Evolutionary conservation across 2,888 invertebrate genomes (phyloP), one percentile per base, ranked within the genome.

Genomic region (Andrena fulva): DNA sequence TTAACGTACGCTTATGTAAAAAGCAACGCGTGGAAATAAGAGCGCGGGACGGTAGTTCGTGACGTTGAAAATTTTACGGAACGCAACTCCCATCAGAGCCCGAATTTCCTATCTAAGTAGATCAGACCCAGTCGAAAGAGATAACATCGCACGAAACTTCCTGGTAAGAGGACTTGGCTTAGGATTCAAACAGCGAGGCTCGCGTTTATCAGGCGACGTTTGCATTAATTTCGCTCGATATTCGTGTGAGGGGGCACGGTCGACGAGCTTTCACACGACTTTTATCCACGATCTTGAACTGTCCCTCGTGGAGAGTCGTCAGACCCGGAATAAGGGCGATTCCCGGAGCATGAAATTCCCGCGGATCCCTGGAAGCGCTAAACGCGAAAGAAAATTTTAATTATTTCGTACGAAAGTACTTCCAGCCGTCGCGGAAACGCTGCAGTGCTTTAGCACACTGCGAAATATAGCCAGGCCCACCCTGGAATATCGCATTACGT

Each of bases 81-180:
- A 10, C 24, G 4, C 24, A 27, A 7, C 24, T 56, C 10, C 27
- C 68, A 82, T 82, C 82, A 29, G 54, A 54, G 59, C 62, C 54
- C 74, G 74, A 64, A 67, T 75, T 79, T 74, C 74, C 48, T 70
- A 79, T 75, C 79, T 74, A 42, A 42, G 42, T 42, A 68, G 62
- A 75, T 79, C 74, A 54, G 60, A 60, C 79, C 63, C 60, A 59
- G 48, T 59, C 69, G 60, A 76, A 35, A 27, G 6, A 56, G 82
- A 82, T 82, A 82, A 62, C 50, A 75, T 70, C 66, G 59, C 63
- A 60, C 12, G 80, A 64, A 69, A 76, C 68, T 72, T 69, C 66
- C 20, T 29, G 35, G 42, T 10, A 29, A 42, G 60, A 66, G 62
- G 54, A 42, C 42, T 6, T 54, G 69, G 54, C 42, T 79, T 70